Conservation (phyloP, 2,888 invertebrate species). For the Lomographa bimaculata region DNA sequence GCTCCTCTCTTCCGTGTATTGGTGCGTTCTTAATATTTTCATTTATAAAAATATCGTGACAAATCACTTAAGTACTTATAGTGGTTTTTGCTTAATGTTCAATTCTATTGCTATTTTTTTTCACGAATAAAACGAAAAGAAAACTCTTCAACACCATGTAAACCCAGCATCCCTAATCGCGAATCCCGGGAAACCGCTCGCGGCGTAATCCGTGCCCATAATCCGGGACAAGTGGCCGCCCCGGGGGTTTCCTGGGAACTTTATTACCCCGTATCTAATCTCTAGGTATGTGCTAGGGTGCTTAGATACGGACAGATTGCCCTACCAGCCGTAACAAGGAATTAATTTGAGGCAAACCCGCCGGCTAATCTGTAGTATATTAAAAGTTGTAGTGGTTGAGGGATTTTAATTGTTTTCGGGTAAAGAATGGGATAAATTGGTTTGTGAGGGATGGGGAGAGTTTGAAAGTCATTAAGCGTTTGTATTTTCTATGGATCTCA, state of each 20-base stretch:
- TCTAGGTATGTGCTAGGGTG: constrained; percentile 40
- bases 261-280: constrained; percentile 60
- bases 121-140: too few relatives aligned
- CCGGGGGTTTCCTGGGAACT: constrained; percentile 69
- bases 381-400: constrained; percentile 43
- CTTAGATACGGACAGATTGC: constrained; percentile 35
- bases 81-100: too few relatives aligned
- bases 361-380: constrained; percentile 56
- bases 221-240: constrained; percentile 74
- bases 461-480: not conserved
- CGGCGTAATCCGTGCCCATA: constrained; percentile 53
- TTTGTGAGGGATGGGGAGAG: not conserved
- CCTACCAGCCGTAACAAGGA: constrained; percentile 62
- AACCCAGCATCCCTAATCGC: constrained; percentile 36
- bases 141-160: constrained; percentile 46
- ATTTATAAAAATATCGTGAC: too few relatives aligned
- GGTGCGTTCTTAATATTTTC: too few relatives aligned
- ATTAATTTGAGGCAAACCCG: constrained; percentile 63
- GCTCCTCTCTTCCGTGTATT: too few relatives aligned
- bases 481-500: too few relatives aligned
- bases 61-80: too few relatives aligned
- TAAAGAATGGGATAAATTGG: constrained; percentile 17
- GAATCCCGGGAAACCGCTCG: constrained; percentile 39
- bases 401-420: constrained; percentile 29
- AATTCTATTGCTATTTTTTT: too few relatives aligned